Conservation (phyloP, 2,113 vertebrate species). For the Clarias gariepinus region DNA sequence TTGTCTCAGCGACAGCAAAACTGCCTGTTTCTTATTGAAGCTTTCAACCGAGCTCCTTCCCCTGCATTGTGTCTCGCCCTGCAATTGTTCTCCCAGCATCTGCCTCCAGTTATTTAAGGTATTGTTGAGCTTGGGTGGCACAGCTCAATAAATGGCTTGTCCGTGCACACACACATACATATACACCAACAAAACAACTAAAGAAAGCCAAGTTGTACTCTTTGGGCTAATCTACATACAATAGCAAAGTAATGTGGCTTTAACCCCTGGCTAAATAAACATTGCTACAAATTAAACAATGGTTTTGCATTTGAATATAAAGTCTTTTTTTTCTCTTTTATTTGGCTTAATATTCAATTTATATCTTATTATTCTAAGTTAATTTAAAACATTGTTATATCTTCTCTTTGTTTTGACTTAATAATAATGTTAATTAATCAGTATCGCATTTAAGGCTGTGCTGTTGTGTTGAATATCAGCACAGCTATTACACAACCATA, state of each 20-base stretch:
- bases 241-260: not conserved
- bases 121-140: slow-evolving; percentile 25
- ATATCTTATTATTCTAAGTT: no score
- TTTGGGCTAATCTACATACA: slow-evolving; percentile 23
- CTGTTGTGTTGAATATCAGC: no score
- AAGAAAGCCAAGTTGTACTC: not conserved
- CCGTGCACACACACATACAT: not conserved
- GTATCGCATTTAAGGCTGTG: no score
- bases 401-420: no score
- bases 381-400: no score
- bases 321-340: no score
- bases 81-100: slow-evolving; percentile 34
- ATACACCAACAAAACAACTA: not conserved
- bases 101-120: slow-evolving; percentile 45
- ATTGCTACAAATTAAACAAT: not conserved
- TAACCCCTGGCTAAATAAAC: not conserved
- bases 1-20: slow-evolving; percentile 52
- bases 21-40: slow-evolving; percentile 51
- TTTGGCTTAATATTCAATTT: no score
- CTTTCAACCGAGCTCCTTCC: slow-evolving; percentile 37
- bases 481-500: no score
- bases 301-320: no score
- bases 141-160: slow-evolving; percentile 14
- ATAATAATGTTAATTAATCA: no score
- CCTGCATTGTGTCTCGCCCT: slow-evolving; percentile 40